Evolutionary conservation across 2,113 vertebrate genomes (phyloP).

Genomic region (Seriola rivoliana): DNA sequence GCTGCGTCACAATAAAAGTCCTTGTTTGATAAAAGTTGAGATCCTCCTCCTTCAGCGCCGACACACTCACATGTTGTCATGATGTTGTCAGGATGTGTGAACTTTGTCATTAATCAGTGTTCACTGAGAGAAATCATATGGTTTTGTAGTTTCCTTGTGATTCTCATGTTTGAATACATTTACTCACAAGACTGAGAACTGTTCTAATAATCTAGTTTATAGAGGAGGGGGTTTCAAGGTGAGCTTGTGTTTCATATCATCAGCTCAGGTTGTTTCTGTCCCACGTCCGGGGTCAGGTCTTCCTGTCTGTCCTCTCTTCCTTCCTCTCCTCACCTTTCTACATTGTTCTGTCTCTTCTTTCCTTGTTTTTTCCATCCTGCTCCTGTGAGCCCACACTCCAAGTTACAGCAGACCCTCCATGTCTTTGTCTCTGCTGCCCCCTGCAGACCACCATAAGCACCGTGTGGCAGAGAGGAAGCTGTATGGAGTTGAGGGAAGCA

Average conservation of each 20-base stretch:
- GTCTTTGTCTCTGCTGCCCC: slow-evolving; percentile 62
- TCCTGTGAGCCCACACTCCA: neutral
- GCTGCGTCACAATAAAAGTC: neutral
- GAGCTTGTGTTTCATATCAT: neutral
- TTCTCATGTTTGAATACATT: neutral
- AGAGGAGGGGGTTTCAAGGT: neutral
- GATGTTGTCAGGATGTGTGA: neutral
- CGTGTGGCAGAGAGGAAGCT: slow-evolving; percentile 89
- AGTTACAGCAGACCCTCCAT: neutral
- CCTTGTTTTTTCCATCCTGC: neutral
- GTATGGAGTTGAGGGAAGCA: slow-evolving; percentile 94
- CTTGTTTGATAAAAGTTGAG: slow-evolving; percentile 1
- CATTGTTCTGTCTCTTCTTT: neutral
- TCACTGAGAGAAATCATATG: too few relatives aligned
- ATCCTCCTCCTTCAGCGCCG: too few relatives aligned
- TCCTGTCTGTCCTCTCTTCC: neutral
- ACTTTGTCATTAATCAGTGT: neutral
- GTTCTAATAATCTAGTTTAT: neutral
- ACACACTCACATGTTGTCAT: neutral
- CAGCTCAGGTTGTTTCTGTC: neutral
- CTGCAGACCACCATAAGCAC: slow-evolving; percentile 87
- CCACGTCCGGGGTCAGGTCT: neutral
- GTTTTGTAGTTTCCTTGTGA: too few relatives aligned
- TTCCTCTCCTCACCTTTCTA: neutral
- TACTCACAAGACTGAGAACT: neutral